These are phyloP conservation scores for Amphipoea oculea DNA, from an alignment of 2,888 invertebrate genomes.

Conservation along the genomic window DNA sequence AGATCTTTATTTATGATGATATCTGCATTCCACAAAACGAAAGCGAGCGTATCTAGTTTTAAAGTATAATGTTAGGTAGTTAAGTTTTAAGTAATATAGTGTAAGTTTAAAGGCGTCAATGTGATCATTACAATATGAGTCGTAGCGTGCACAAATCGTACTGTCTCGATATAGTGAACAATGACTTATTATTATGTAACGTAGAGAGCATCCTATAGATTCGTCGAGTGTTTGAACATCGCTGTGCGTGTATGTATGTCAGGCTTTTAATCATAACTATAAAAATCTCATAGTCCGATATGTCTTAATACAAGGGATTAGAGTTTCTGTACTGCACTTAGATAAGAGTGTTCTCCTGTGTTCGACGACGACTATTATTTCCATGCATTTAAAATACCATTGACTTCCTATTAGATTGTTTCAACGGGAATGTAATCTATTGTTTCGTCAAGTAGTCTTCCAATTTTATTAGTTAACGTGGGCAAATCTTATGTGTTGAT, in stretches of 20 bases:
- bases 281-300: slow-evolving; percentile 84
- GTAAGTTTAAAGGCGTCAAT: slow-evolving; percentile 87
- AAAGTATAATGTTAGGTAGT: slow-evolving; percentile 76
- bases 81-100: slow-evolving; percentile 79
- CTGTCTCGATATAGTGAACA: slow-evolving; percentile 82
- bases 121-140: slow-evolving; percentile 88
- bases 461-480: slow-evolving; percentile 78
- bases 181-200: slow-evolving; percentile 78
- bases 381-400: slow-evolving; percentile 71
- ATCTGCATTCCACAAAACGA: slow-evolving; percentile 89
- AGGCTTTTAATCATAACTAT: slow-evolving; percentile 85
- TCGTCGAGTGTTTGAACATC: slow-evolving; percentile 85
- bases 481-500: slow-evolving; percentile 75
- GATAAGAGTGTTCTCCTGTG: slow-evolving; percentile 71
- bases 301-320: slow-evolving; percentile 85
- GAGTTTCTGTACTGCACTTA: slow-evolving; percentile 83
- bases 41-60: slow-evolving; percentile 85
- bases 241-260: slow-evolving; percentile 86
- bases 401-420: slow-evolving; percentile 69
- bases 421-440: slow-evolving; percentile 66
- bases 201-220: slow-evolving; percentile 86
- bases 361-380: slow-evolving; percentile 63
- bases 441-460: slow-evolving; percentile 82
- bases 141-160: slow-evolving; percentile 89
- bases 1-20: slow-evolving; percentile 86